Percentiles rank a stretch among this genome's conserved stretches.
Conservation (phyloP, 1,140 invertebrate genomes). For the Hypothenemus hampei region DNA sequence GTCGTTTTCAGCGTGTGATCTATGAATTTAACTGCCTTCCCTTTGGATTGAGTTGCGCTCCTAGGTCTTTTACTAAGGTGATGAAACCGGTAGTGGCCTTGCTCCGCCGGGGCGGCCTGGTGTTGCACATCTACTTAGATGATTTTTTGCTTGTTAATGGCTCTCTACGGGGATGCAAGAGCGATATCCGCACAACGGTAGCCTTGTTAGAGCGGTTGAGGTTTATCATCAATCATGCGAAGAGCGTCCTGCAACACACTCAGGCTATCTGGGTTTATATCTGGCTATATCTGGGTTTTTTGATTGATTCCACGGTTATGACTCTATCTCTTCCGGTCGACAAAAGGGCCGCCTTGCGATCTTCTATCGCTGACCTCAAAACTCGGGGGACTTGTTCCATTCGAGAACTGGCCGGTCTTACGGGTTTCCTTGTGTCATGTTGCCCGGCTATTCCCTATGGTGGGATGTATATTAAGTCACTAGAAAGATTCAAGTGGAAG, state of each 20-base stretch:
- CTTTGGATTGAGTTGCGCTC: slow-evolving; percentile 15
- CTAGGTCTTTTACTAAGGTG: slow-evolving; percentile 20
- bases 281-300: neutral
- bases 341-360: too few relatives aligned
- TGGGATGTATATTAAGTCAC: slow-evolving; percentile 25
- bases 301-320: too few relatives aligned
- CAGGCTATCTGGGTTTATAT: too few relatives aligned
- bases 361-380: too few relatives aligned
- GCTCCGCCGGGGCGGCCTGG: neutral
- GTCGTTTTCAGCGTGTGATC: neutral
- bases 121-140: neutral
- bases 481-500: slow-evolving; percentile 27
- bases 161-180: neutral
- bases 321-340: too few relatives aligned
- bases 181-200: neutral
- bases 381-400: too few relatives aligned
- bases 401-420: too few relatives aligned
- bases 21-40: slow-evolving; percentile 16
- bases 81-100: slow-evolving; percentile 6
- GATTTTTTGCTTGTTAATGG: neutral
- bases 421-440: neutral
- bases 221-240: neutral
- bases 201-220: neutral
- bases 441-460: slow-evolving; percentile 18
- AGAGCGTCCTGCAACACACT: neutral